phyloP scores from a whole-genome alignment of 2,113 vertebrate species.

The Gasterosteus aculeatus region DNA sequence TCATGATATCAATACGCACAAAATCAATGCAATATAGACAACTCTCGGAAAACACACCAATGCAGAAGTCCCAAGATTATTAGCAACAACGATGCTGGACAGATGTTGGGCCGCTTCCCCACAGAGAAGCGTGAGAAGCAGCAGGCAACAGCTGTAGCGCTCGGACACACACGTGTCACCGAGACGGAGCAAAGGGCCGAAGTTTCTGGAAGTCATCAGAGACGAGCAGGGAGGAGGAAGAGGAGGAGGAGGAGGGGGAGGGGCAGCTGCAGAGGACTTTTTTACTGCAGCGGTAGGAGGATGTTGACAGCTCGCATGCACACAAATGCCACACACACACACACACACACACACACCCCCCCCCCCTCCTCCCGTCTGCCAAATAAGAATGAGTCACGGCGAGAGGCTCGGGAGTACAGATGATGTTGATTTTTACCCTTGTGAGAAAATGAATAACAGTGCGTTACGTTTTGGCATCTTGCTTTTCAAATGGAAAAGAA shows the following conservation, averaged over 20 bases:
- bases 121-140: conserved; percentile 1
- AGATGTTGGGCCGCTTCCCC: conserved; percentile 25
- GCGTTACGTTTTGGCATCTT: conserved; percentile 18
- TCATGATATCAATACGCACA: neutral
- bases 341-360: neutral
- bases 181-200: conserved; percentile 47
- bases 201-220: conserved; percentile 73
- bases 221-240: neutral
- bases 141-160: neutral
- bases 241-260: neutral
- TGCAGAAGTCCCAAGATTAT: neutral
- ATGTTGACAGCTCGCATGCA: conserved; percentile 30
- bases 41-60: neutral
- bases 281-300: conserved; percentile 33
- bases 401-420: conserved; percentile 29
- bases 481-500: conserved; percentile 16
- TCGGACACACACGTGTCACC: conserved; percentile 49
- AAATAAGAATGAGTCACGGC: conserved; percentile 55
- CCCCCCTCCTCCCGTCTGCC: neutral
- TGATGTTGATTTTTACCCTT: conserved; percentile 41
- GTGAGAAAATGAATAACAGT: conserved; percentile 20
- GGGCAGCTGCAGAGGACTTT: conserved; percentile 34
- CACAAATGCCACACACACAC: conserved; percentile 6
- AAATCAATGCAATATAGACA: neutral
- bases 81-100: neutral